phyloP scores from a whole-genome alignment of 2,797 vertebrate species.

The Etheostoma perlongum region DNA sequence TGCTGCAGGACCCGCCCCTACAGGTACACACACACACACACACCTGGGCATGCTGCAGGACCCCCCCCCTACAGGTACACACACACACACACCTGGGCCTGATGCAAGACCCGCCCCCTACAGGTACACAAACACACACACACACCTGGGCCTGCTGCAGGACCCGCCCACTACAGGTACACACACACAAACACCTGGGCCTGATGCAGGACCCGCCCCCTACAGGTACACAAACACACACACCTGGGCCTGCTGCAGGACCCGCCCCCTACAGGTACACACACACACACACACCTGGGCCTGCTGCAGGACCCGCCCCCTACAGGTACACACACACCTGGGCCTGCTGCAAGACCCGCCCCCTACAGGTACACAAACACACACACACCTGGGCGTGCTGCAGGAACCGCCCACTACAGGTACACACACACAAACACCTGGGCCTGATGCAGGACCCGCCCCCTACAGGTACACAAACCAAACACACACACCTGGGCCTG shows the following conservation, averaged over 20 bases:
- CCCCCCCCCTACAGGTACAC: constrained; percentile 88
- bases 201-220: constrained; percentile 93
- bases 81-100: constrained; percentile 85
- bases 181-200: constrained; percentile 80
- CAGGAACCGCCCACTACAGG: constrained; percentile 78
- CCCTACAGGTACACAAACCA: constrained; percentile 22
- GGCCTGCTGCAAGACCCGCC: constrained; percentile 92
- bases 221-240: constrained; percentile 87
- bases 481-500: constrained; percentile 91
- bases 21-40: constrained; percentile 76
- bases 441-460: constrained; percentile 27
- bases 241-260: constrained; percentile 82
- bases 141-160: constrained; percentile 30
- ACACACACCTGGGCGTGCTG: constrained; percentile 85
- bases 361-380: constrained; percentile 83
- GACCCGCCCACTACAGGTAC: not conserved
- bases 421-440: constrained; percentile 51
- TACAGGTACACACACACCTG: constrained; percentile 87
- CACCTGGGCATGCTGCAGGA: constrained; percentile 93
- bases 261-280: constrained; percentile 83
- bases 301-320: constrained; percentile 24
- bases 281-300: not conserved
- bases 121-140: constrained; percentile 79
- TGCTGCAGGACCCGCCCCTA: constrained; percentile 28
- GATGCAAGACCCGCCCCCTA: constrained; percentile 46